Evolutionary conservation across 1,140 invertebrate species (phyloP), one percentile per base, ranked within the genome.

Genomic region (Cotesia typhae): DNA sequence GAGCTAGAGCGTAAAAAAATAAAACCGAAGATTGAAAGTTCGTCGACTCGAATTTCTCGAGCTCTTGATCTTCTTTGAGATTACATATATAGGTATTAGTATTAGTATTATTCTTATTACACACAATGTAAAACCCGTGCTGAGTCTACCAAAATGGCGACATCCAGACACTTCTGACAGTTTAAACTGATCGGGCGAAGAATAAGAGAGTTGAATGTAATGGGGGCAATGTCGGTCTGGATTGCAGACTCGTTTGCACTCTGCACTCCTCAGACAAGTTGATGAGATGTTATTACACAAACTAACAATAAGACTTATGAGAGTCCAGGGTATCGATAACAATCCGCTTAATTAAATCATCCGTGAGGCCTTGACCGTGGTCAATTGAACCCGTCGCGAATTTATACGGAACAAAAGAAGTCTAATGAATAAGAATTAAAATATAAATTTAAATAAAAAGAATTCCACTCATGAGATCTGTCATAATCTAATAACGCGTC

Each of bases 161-260:
- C 55, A 64, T 73, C 75, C 70, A 74, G 75, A 76, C 75, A 68
- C 67, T 74, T 74, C 57, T 74, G 75, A 76, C 75, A 74, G 75
- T 76, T 68, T 47, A 74, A 74, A 76, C 74, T 76, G 75, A 74
- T 47, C 41, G 41, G 10, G 41, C 41, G 41, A 47, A 47, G 41
- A 47, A 47, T 47, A 47, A 47, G 41, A 47, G 41, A 47, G 10
- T 10, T 6, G 41, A 47, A 47, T 28, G 41, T 10, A 47, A 47
- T 47, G 41, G 41, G 6, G 7, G 41, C 41, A 47, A 6, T 47
- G 41, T 10, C 41, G 41, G 41, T 47, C 41, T 47, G 41, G 6
- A 6, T 47, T 10, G 41, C 41, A 47, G 41, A 47, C 41, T 6
- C 41, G 10, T 47, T 47, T 47, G 41, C 41, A 47, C 41, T 47